A percentile compares a stretch with the other conserved stretches of the same genome.
Conservation (phyloP, 2,113 vertebrate genomes). For the Sakesphorus luctuosus region DNA sequence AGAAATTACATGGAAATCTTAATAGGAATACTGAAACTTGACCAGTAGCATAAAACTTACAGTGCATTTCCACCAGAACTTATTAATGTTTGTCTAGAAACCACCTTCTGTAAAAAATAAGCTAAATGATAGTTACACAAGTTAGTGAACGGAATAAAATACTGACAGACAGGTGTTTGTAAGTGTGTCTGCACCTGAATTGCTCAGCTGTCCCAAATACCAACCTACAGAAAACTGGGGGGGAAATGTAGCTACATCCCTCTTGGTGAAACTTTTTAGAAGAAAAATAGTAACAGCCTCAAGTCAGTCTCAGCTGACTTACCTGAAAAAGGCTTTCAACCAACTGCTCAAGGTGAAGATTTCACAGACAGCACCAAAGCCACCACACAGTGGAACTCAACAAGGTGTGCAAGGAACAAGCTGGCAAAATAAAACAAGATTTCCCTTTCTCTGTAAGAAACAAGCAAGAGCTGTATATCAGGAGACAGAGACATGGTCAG, state of each 20-base stretch:
- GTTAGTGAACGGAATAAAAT: neutral
- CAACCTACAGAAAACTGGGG: neutral
- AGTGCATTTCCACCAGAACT: constrained; percentile 3
- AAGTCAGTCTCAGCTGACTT: neutral
- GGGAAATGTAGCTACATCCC: neutral
- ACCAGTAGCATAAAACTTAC: constrained; percentile 17
- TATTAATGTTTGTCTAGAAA: constrained; percentile 36
- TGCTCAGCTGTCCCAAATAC: neutral
- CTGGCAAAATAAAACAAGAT: neutral
- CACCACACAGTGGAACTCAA: neutral
- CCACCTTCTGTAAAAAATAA: constrained; percentile 44
- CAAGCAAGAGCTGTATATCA: neutral
- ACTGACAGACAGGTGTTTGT: neutral
- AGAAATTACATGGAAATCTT: neutral
- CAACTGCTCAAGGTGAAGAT: neutral
- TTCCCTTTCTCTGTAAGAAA: neutral
- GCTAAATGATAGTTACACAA: neutral
- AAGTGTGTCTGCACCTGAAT: neutral
- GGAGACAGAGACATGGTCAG: neutral
- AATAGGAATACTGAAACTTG: constrained; percentile 13
- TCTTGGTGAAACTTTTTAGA: neutral
- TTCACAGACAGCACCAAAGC: neutral
- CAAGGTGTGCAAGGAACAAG: neutral
- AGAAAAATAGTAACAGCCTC: neutral
- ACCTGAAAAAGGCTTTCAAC: neutral